Conservation (phyloP, 2,113 vertebrate species). For the Glaucidium brasilianum region DNA sequence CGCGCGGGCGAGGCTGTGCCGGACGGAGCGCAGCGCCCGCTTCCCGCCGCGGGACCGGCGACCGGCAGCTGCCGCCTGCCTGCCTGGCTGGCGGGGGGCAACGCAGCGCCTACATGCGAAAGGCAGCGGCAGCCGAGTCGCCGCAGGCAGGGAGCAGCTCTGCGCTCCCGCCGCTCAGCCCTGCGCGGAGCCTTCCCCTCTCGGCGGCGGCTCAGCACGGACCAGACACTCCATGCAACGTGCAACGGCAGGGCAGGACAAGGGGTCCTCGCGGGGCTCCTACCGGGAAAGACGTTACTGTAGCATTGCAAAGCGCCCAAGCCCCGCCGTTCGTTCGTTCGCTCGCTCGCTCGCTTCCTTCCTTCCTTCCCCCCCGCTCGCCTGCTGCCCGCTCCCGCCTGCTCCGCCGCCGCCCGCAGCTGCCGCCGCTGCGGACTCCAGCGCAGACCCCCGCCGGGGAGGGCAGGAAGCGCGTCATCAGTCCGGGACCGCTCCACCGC, state of each 20-base stretch:
- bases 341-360: not conserved
- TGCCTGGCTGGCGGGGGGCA: not conserved
- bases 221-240: constrained; percentile 31
- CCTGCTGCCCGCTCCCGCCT: constrained; percentile 17
- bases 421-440: constrained; percentile 51
- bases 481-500: constrained; percentile 63
- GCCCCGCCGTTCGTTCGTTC: not conserved
- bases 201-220: constrained; percentile 3
- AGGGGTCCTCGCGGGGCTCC: constrained; percentile 45
- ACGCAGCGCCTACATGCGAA: not conserved
- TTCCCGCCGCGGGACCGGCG: not conserved
- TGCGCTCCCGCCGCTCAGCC: constrained; percentile 40
- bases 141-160: not conserved
- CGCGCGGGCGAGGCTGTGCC: not conserved
- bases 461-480: constrained; percentile 81
- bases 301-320: constrained; percentile 32
- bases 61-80: not conserved
- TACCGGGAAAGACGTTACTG: constrained; percentile 70
- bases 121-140: not conserved
- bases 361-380: not conserved
- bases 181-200: constrained; percentile 9
- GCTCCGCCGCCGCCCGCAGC: constrained; percentile 14
- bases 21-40: not conserved
- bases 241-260: constrained; percentile 30
- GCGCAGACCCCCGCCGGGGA: constrained; percentile 67